phyloP scores from a whole-genome alignment of 2,888 invertebrate species.

The Drosophila borealis region DNA sequence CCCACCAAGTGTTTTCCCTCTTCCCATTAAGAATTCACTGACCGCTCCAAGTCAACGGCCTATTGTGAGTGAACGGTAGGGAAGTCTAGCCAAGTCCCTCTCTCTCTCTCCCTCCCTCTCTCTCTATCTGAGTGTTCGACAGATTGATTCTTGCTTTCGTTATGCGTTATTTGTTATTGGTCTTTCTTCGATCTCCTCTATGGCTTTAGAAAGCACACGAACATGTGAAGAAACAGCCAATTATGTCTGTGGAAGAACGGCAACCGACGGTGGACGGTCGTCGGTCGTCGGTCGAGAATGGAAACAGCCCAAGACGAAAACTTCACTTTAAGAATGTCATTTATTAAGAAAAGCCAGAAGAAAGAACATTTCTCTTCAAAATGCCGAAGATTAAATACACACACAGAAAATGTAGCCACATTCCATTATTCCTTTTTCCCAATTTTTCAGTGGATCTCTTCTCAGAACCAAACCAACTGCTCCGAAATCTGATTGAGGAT shows the following conservation, averaged over 20 bases:
- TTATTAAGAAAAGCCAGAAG: constrained; percentile 10
- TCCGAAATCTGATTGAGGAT: no score
- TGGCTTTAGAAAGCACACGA: constrained; percentile 53
- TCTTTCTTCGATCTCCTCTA: constrained; percentile 20
- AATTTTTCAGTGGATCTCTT: no score
- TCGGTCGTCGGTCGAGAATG: constrained; percentile 8
- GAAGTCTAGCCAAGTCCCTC: constrained; percentile 59
- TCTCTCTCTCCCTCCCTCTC: constrained; percentile 20
- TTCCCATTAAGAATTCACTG: constrained; percentile 79
- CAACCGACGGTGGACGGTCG: constrained; percentile 12
- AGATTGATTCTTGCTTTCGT: constrained; percentile 61
- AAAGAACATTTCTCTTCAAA: neutral
- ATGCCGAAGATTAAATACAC: neutral
- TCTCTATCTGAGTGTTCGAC: constrained; percentile 14
- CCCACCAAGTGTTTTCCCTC: constrained; percentile 55
- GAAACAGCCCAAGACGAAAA: constrained; percentile 11
- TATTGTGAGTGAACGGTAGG: constrained; percentile 62
- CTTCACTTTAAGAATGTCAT: constrained; percentile 24
- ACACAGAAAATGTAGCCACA: neutral
- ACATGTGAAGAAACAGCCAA: constrained; percentile 44
- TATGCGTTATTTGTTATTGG: constrained; percentile 23
- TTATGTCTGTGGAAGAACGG: constrained; percentile 33
- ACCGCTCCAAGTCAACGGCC: constrained; percentile 82
- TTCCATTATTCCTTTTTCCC: no score
- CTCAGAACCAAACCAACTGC: no score